These are phyloP conservation scores for Rhinolophus ferrumequinum DNA, from an alignment of 2,113 vertebrate genomes.

Conservation along the genomic window DNA sequence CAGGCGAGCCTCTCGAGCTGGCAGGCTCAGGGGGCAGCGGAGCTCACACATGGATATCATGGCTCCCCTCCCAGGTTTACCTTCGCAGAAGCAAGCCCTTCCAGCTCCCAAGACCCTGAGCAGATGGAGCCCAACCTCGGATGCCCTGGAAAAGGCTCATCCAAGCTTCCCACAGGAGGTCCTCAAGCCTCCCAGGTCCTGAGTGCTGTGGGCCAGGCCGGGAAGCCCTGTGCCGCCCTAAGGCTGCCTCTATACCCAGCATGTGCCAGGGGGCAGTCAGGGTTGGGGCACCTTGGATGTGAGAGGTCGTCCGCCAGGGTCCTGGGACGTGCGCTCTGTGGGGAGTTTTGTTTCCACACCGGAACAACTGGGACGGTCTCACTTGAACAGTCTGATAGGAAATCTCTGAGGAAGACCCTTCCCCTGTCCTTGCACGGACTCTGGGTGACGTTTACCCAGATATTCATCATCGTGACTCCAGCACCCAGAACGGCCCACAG, in stretches of 20 bases:
- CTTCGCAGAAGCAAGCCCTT: neutral
- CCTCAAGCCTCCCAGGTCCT: neutral
- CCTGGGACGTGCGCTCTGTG: neutral
- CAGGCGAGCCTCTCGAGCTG: neutral
- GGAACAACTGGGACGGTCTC: neutral
- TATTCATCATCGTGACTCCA: neutral
- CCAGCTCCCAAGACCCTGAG: neutral
- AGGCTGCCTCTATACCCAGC: neutral
- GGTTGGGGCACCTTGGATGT: neutral
- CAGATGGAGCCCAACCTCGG: neutral
- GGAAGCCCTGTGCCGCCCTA: accelerated
- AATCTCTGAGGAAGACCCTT: neutral
- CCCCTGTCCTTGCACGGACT: too few relatives aligned
- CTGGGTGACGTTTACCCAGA: too few relatives aligned
- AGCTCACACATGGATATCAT: neutral
- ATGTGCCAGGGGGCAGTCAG: neutral
- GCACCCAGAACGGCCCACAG: neutral
- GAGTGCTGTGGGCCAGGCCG: neutral
- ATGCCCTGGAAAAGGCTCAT: neutral
- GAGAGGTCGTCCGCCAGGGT: neutral
- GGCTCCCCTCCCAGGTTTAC: constrained; percentile 21
- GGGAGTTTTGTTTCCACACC: neutral
- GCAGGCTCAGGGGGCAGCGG: neutral
- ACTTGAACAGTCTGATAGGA: neutral
- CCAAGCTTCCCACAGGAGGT: neutral